Evolutionary conservation across 2,797 vertebrate genomes (phyloP), one percentile per base, ranked within the genome.

Genomic region (Synaphobranchus kaupii): DNA sequence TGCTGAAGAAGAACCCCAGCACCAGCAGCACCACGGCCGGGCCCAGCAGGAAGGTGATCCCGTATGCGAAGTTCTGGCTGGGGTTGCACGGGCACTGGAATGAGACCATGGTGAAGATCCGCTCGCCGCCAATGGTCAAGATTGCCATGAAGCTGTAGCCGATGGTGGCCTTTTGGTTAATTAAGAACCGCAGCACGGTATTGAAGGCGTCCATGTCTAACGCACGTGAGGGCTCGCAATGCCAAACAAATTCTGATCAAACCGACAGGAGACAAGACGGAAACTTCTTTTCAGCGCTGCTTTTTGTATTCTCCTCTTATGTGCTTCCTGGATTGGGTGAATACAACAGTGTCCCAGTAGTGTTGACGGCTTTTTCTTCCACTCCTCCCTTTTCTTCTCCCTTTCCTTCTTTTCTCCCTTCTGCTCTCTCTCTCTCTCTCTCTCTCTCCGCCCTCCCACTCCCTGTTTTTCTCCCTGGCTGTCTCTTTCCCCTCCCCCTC

Each of bases 141-240:
- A 98, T 93, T 15, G 98, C 98, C 97, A 99, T 96, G 84, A 98
- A 96, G 31, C 97, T 97, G 94, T 99, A 99, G 48, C 97, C 97
- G 73, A 98, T 97, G 7, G 97, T 97, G 5, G 96, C 92, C 92
- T 97, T 98, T 94, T 95, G 95, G 87, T 97, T 96, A 84, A 96
- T 91, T 85, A 98, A 93, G 90, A 98, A 98, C 48, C 95, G 96
- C 81, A 97, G 20, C 63, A 99, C 89, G 0, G 94, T 94, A 84
- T 96, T 96, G 91, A 98, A 95, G 84, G 92, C 95, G 86, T 98
- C 98, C 98, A 99, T 98, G 87, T 58, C 92, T 84, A 86, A 87
- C 71, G 86, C 31, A 20, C 9, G 0, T 50, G 83, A 0, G 39
- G 4, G 20, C 84, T 66, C 15, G 0, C 39, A 60, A 88, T n/a